These are phyloP conservation scores for Drepanosiphum platanoidis DNA, from an alignment of 2,888 invertebrate species.

Conservation along the genomic window DNA sequence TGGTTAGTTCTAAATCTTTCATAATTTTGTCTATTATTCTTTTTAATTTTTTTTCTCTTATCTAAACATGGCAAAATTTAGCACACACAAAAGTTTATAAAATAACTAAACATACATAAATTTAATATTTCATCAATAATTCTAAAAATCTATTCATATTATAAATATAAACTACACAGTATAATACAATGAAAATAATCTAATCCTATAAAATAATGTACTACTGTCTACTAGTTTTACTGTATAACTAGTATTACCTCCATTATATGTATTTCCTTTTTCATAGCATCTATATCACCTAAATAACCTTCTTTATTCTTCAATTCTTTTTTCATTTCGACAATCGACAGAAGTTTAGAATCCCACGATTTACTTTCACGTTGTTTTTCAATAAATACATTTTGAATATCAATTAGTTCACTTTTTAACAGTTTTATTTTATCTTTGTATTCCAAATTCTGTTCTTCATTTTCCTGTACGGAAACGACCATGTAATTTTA, in stretches of 20 bases:
- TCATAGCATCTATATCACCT: constrained; percentile 82
- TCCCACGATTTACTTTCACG: constrained; percentile 83
- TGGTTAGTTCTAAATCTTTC: constrained; percentile 74
- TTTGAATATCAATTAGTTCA: constrained; percentile 75
- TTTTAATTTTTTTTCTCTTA: constrained; percentile 69
- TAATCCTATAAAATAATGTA: constrained; percentile 7
- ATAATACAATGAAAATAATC: constrained; percentile 11
- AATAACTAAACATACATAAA: neutral
- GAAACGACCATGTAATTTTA: neutral
- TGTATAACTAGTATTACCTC: constrained; percentile 70
- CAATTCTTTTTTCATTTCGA: constrained; percentile 77
- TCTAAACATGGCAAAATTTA: constrained; percentile 65
- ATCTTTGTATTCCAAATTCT: constrained; percentile 75
- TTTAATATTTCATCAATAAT: neutral
- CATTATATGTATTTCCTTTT: constrained; percentile 85
- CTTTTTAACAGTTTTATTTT: constrained; percentile 75
- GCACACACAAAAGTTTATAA: neutral
- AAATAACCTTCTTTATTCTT: constrained; percentile 74
- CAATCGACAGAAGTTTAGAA: constrained; percentile 77
- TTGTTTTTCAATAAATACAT: constrained; percentile 73
- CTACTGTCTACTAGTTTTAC: neutral
- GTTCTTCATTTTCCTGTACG: constrained; percentile 76
- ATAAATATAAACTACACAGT: neutral
- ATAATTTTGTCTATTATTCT: constrained; percentile 73
- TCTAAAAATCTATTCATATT: neutral